A percentile compares a stretch with the other conserved stretches of the same genome.
These are phyloP conservation scores for Capromys pilorides DNA, from an alignment of 2,797 vertebrate genomes.

Conservation along the genomic window DNA sequence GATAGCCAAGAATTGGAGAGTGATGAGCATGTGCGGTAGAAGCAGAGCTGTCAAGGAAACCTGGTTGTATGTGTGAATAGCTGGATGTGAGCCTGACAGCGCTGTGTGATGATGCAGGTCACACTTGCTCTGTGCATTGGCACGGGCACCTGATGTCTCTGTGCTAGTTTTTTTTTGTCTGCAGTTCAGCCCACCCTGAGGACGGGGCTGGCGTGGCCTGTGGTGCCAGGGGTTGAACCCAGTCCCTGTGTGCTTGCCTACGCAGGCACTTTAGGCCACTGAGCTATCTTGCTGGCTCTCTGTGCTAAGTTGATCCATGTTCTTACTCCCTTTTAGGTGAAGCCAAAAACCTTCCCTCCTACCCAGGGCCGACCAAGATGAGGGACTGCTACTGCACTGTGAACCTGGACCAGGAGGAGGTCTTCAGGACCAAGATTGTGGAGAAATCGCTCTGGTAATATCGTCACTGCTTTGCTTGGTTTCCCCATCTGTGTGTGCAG, in stretches of 20 bases:
- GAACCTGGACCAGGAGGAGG: slow-evolving; percentile 99
- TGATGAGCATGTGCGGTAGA: accelerated
- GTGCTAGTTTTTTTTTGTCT: neutral
- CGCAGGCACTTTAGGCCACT: too few species aligned
- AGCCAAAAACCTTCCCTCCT: slow-evolving; percentile 98
- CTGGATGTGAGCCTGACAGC: neutral
- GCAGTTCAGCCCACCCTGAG: too few species aligned
- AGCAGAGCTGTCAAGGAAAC: accelerated
- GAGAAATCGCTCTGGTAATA: slow-evolving; percentile 98
- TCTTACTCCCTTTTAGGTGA: slow-evolving; percentile 87
- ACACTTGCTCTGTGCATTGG: neutral
- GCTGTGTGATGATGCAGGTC: neutral
- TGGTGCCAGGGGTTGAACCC: too few species aligned
- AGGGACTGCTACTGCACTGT: slow-evolving; percentile 99
- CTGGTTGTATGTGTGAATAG: accelerated
- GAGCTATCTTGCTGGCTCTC: too few species aligned
- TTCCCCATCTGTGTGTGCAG: neutral
- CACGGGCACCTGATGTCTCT: neutral
- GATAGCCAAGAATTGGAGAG: neutral
- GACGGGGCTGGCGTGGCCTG: too few species aligned
- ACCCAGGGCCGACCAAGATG: slow-evolving; percentile 98
- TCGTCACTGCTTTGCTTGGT: neutral
- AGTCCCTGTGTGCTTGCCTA: too few species aligned
- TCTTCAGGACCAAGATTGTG: slow-evolving; percentile 98
- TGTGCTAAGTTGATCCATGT: slow-evolving; percentile 9